Conservation (phyloP, 1,140 invertebrate genomes). For the Hypothenemus hampei region DNA sequence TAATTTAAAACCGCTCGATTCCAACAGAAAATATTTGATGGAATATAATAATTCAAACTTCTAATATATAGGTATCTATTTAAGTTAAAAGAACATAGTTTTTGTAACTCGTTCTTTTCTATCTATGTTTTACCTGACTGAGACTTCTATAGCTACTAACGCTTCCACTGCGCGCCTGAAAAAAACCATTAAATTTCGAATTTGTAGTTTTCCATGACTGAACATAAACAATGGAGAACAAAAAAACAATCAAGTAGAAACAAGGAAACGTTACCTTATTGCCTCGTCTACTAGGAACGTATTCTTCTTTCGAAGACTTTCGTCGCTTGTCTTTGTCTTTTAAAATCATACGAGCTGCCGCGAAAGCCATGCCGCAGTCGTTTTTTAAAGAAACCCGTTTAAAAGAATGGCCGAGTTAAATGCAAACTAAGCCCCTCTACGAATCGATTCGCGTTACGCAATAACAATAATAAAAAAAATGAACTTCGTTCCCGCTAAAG, state of each 20-base stretch:
- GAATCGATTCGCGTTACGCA: too few relatives aligned
- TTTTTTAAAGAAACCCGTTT: too few relatives aligned
- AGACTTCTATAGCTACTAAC: slow-evolving; percentile 83
- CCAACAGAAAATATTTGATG: neutral
- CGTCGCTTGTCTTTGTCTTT: slow-evolving; percentile 75
- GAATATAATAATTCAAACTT: too few relatives aligned
- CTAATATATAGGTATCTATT: too few relatives aligned
- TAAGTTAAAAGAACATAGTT: too few relatives aligned
- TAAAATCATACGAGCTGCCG: slow-evolving; percentile 74
- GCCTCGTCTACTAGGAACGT: slow-evolving; percentile 61
- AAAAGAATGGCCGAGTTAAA: too few relatives aligned
- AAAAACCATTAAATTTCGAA: slow-evolving; percentile 44
- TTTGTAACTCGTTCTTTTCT: slow-evolving; percentile 3
- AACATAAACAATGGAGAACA: neutral
- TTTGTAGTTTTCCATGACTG: neutral
- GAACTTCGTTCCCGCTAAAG: too few relatives aligned
- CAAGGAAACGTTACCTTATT: slow-evolving; percentile 63
- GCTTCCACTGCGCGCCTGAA: slow-evolving; percentile 76
- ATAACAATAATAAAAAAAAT: too few relatives aligned
- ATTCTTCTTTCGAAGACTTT: slow-evolving; percentile 73
- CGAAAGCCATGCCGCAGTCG: slow-evolving; percentile 62
- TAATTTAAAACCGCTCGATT: neutral
- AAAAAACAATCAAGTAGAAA: too few relatives aligned
- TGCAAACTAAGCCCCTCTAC: too few relatives aligned
- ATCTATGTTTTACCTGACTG: slow-evolving; percentile 62